These are phyloP conservation scores for Intellagama lesueurii DNA, from an alignment of 2,797 vertebrate species.

Conservation along the genomic window DNA sequence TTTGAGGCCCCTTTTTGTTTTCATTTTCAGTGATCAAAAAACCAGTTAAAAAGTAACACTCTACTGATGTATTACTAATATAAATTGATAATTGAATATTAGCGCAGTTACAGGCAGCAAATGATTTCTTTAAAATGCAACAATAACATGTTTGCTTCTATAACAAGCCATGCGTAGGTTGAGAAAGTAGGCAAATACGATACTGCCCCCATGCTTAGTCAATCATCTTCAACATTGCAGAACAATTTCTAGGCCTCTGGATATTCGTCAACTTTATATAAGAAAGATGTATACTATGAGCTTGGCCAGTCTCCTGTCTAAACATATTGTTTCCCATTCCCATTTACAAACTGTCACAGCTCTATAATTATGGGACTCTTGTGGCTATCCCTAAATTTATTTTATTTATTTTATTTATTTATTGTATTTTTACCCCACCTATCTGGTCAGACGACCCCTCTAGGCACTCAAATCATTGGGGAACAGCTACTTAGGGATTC, in stretches of 20 bases:
- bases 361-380: conserved; percentile 14
- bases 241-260: background rate
- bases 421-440: no score
- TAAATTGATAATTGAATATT: no score
- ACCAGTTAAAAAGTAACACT: no score
- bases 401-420: no score
- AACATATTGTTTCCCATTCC: conserved; percentile 7
- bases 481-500: conserved; percentile 5
- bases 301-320: background rate
- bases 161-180: background rate
- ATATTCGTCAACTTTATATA: background rate
- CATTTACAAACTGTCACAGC: conserved; percentile 13
- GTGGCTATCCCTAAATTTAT: background rate
- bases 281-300: background rate
- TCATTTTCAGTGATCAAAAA: no score
- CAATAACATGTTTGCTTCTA: background rate
- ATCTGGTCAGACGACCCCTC: no score
- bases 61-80: no score
- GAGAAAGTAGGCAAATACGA: background rate
- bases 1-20: no score
- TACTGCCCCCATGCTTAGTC: background rate
- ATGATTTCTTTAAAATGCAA: background rate
- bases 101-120: background rate
- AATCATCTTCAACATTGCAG: background rate
- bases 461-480: no score